A percentile compares a stretch with the other conserved stretches of the same genome.
Conservation (phyloP, 2,888 invertebrate genomes). For the Stomorhina lunata region DNA sequence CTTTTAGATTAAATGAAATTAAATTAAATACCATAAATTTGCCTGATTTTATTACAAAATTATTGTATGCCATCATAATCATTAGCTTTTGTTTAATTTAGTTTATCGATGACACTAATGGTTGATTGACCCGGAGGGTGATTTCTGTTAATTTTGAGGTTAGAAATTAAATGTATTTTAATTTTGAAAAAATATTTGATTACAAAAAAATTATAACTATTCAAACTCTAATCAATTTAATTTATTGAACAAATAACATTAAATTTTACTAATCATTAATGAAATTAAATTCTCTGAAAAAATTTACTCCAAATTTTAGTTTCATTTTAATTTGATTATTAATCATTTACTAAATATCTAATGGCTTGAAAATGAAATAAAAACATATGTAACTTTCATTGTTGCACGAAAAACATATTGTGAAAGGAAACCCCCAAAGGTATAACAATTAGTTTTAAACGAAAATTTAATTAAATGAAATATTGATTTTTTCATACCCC, state of each 20-base stretch:
- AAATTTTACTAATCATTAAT: background rate
- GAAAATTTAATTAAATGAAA: constrained; percentile 54
- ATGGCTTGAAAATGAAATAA: background rate
- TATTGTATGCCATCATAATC: background rate
- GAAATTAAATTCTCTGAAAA: background rate
- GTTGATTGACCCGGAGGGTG: constrained; percentile 12
- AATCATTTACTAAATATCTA: background rate
- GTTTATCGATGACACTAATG: constrained; percentile 25
- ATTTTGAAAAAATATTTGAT: constrained; percentile 5
- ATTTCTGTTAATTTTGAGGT: constrained; percentile 40
- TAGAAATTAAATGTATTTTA: constrained; percentile 34
- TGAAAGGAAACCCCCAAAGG: background rate
- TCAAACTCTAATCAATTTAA: constrained; percentile 1
- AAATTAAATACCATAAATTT: constrained; percentile 40
- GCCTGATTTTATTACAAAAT: background rate
- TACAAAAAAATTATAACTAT: background rate
- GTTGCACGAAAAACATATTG: background rate
- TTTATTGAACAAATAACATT: background rate
- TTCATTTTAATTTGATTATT: constrained; percentile 39
- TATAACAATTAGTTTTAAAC: constrained; percentile 35
- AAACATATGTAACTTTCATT: too few species aligned
- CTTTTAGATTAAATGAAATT: too few species aligned
- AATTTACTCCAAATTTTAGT: background rate
- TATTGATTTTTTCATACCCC: constrained; percentile 49
- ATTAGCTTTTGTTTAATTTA: constrained; percentile 28